Evolutionary conservation across 1,140 invertebrate species (phyloP), one percentile per base, ranked within the genome.

Genomic region (Tribolium madens): DNA sequence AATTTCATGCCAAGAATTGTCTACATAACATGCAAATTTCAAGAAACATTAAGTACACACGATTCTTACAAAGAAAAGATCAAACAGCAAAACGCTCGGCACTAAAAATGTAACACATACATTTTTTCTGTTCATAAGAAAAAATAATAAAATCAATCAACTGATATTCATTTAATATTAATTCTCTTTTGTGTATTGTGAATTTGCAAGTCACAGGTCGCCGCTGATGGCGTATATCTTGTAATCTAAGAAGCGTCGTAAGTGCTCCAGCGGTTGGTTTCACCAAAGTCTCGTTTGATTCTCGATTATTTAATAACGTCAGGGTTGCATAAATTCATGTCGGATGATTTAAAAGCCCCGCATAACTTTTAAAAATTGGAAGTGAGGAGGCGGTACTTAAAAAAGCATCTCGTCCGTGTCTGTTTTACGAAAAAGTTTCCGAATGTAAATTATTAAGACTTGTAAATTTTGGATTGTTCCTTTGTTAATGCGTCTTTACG

Each of bases 401-500:
- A 72, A 72, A 72, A 26, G 15, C 17, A 17, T 17, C 17, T 17
- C 26, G 53, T 60, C 21, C 21, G 18, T n/a, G 36, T 26, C 31
- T 50, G 46, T 31, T 72, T 26, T 47, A 71, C 14, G n/a, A 18
- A 72, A 52, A 72, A 72, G 46, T 72, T 72, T 50, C 13, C 47
- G 48, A 71, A 76, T 53, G 75, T 76, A 53, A 76, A 76, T 76
- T 76, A 76, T 71, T 50, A 53, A 76, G 64, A 48, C 69, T 71
- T 71, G 17, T 71, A 50, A 76, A 76, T 76, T 76, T 76, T n/a
- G 36, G 4, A 76, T 52, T 71, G 33, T 75, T 64, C 74, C 42
- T 36, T 68, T 17, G 33, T 9, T 73, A 73, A 73, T 73, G 76
- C 70, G 52, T 52, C 76, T 77, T 74, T 73, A 77, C 71, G 76